A percentile compares a stretch with the other conserved stretches of the same genome.
Conservation (phyloP, 2,113 vertebrate genomes). For the Chloroceryle aenea region DNA sequence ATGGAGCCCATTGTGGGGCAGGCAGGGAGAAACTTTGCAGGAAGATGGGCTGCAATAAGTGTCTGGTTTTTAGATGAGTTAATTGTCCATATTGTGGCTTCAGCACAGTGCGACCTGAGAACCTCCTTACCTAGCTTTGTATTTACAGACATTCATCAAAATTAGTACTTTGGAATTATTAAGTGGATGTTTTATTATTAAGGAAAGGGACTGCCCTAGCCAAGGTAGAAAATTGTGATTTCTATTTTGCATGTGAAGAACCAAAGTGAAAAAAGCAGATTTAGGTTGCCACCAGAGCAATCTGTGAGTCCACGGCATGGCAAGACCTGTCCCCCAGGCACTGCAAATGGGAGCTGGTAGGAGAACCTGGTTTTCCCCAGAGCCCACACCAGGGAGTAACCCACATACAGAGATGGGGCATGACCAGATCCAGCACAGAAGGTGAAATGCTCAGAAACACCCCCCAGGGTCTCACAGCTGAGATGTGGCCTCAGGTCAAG, state of each 20-base stretch:
- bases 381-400: background rate
- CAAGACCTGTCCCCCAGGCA: background rate
- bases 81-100: background rate
- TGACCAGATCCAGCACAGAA: background rate
- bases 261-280: background rate
- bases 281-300: background rate
- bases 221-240: background rate
- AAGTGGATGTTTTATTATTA: background rate
- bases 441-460: background rate
- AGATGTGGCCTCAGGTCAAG: background rate
- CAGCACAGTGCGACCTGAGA: fast-evolving
- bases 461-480: background rate
- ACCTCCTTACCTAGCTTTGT: background rate
- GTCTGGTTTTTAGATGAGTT: background rate
- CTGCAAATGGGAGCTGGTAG: background rate
- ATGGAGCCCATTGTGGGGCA: background rate
- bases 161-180: background rate
- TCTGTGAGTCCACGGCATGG: background rate
- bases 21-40: background rate
- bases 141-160: background rate
- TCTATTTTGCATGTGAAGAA: background rate
- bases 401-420: background rate
- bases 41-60: background rate
- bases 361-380: background rate
- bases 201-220: background rate